A percentile compares a stretch with the other conserved stretches of the same genome.
These are phyloP conservation scores for Drosophila longiperda DNA, from an alignment of 2,888 invertebrate species.

Conservation along the genomic window DNA sequence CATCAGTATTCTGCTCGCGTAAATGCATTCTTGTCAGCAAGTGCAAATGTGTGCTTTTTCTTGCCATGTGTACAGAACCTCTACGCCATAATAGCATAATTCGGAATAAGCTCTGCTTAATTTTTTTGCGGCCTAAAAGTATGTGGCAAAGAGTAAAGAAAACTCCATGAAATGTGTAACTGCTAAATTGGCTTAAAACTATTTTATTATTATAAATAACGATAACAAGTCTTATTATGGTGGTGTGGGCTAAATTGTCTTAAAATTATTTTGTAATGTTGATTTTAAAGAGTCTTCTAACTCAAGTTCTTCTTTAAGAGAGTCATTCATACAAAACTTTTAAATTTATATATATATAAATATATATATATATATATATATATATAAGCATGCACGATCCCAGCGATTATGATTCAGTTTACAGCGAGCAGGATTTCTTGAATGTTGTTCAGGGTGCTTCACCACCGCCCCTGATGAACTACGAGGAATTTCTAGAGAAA, in stretches of 20 bases:
- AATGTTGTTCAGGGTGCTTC: slow-evolving; percentile 57
- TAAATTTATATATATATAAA: background rate
- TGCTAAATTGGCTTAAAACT: background rate
- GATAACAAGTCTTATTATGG: background rate
- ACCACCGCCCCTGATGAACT: slow-evolving; percentile 68
- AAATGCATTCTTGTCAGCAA: background rate
- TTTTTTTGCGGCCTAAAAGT: slow-evolving; percentile 47
- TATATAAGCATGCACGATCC: slow-evolving; percentile 69
- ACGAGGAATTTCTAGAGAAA: slow-evolving; percentile 63
- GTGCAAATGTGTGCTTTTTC: background rate
- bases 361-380: background rate
- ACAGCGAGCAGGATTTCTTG: slow-evolving; percentile 62
- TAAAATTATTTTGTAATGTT: background rate
- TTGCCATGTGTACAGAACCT: background rate
- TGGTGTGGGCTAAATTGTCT: background rate
- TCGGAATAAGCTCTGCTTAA: background rate
- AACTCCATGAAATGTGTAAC: background rate
- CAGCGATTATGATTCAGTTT: slow-evolving; percentile 71
- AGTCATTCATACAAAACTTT: background rate
- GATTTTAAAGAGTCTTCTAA: background rate
- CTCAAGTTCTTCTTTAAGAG: background rate
- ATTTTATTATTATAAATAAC: background rate
- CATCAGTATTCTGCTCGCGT: slow-evolving; percentile 1
- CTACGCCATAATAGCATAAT: background rate
- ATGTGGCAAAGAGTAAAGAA: slow-evolving; percentile 34